Conservation (phyloP, 53 echinoderm and acorn worm genomes). For the Paracentrotus lividus region DNA sequence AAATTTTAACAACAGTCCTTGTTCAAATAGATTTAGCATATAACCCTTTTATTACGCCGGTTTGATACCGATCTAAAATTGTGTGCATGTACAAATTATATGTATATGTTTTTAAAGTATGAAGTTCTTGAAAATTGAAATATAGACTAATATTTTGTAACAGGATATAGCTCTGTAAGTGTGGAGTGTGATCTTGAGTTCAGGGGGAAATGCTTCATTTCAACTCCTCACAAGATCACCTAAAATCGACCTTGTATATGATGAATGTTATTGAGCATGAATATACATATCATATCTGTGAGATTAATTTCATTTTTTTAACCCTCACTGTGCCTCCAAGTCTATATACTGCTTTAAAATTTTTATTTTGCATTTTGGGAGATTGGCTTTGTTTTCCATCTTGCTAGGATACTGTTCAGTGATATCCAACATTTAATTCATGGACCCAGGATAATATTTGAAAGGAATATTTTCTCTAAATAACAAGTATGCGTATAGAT, state of each 20-base stretch:
- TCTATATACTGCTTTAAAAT: too few relatives aligned
- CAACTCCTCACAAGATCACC: conserved; percentile 8
- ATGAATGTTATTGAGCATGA: not conserved
- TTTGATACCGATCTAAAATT: not conserved
- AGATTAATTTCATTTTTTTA: too few relatives aligned
- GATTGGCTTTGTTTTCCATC: too few relatives aligned
- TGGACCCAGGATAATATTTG: too few relatives aligned
- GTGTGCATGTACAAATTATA: not conserved
- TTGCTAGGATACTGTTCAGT: too few relatives aligned
- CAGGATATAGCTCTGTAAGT: not conserved
- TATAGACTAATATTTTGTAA: not conserved
- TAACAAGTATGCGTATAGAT: too few relatives aligned
- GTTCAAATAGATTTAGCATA: not conserved
- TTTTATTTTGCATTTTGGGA: too few relatives aligned
- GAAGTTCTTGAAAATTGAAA: not conserved
- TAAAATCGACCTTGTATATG: conserved; percentile 20
- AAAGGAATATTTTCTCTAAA: too few relatives aligned
- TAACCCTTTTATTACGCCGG: not conserved
- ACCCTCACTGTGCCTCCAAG: too few relatives aligned
- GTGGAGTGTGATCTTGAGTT: not conserved
- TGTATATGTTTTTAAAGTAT: not conserved
- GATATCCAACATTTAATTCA: too few relatives aligned
- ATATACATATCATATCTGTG: not conserved
- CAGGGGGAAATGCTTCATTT: conserved; percentile 23
- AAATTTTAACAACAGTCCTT: not conserved